A percentile compares a stretch with the other conserved stretches of the same genome.
These are phyloP conservation scores for Gephyroberyx darwinii DNA, from an alignment of 2,797 vertebrate genomes.

Conservation along the genomic window DNA sequence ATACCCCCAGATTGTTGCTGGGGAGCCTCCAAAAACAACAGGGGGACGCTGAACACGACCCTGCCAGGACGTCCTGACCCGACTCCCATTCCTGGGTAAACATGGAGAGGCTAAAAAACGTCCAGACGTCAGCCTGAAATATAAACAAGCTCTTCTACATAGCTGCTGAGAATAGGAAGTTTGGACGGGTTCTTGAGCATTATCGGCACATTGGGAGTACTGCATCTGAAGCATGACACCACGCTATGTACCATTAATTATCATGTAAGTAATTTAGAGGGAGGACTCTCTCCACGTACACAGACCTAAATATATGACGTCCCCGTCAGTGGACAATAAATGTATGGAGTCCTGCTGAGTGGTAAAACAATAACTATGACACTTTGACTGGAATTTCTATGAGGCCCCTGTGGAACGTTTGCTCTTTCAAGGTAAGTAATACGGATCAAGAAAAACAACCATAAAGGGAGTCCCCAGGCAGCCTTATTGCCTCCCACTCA, in stretches of 20 bases:
- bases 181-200: background rate
- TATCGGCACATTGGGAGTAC: background rate
- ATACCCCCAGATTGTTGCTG: conserved; percentile 44
- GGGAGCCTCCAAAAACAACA: conserved; percentile 64
- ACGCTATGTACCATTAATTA: background rate
- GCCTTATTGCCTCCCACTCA: conserved; percentile 46
- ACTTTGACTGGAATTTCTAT: conserved; percentile 41
- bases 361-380: conserved; percentile 51
- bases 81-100: conserved; percentile 70
- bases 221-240: background rate
- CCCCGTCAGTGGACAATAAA: conserved; percentile 21
- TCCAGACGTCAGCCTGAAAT: conserved; percentile 14
- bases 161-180: background rate
- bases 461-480: conserved; percentile 48
- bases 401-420: conserved; percentile 42
- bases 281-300: background rate
- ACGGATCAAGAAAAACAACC: conserved; percentile 54
- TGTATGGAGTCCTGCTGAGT: conserved; percentile 38
- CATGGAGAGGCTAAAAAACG: conserved; percentile 34
- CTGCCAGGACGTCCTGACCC: conserved; percentile 54
- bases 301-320: conserved; percentile 31
- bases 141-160: conserved; percentile 12
- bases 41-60: conserved; percentile 31
- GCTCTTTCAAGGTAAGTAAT: conserved; percentile 59
- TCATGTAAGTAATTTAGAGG: background rate